phyloP scores from a whole-genome alignment of 2,797 vertebrate species.

The Tragopan temminckii region DNA sequence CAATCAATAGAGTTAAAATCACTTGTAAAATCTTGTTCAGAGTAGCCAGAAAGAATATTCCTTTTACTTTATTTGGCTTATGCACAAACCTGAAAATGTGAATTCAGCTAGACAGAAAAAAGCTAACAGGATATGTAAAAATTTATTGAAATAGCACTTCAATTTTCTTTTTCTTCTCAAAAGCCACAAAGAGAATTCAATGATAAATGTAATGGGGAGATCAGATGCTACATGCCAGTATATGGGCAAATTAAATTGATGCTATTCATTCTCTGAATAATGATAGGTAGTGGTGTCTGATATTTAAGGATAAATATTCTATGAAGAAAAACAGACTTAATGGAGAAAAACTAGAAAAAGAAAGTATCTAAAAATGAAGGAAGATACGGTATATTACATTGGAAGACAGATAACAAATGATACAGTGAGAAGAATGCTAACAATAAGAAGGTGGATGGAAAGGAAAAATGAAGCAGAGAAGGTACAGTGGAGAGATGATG shows the following conservation, averaged over 20 bases:
- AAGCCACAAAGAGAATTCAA: background rate
- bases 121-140: background rate
- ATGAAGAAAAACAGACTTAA: background rate
- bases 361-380: background rate
- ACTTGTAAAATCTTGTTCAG: background rate
- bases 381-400: background rate
- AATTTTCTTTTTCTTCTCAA: background rate
- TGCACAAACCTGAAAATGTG: background rate
- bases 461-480: background rate
- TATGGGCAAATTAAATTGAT: background rate
- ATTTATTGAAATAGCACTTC: background rate
- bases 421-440: background rate
- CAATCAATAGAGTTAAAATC: background rate
- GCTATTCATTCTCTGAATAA: background rate
- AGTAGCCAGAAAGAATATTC: background rate
- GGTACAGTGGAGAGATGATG: background rate
- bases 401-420: background rate
- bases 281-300: background rate
- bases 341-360: background rate
- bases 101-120: background rate
- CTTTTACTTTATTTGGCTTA: background rate
- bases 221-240: background rate
- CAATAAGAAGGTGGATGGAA: background rate
- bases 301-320: background rate
- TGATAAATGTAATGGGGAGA: background rate